Evolutionary conservation across 2,888 invertebrate genomes (phyloP), one percentile per base, ranked within the genome.

Genomic region (Chorisops tibialis): DNA sequence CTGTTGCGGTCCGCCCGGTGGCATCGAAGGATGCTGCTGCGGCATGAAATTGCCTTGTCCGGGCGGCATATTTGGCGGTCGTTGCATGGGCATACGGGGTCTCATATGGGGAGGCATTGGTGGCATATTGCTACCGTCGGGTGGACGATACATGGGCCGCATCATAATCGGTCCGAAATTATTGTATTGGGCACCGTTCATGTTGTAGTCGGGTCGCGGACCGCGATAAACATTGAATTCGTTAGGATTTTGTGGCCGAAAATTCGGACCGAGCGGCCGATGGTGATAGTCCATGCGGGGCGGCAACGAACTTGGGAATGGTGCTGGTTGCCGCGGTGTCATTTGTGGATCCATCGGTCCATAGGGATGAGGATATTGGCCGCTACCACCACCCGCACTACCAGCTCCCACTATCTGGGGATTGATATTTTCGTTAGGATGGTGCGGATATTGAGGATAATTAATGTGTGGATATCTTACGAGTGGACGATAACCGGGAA

Each of bases 61-160:
- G 66, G 85, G 85, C 48, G 82, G 81, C 50, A 72, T 67, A 67
- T 81, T 83, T 11, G 84, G 83, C 16, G 70, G 70, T 18, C 72
- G 24, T 5, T 50, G 63, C 30, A 61, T 12, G 1, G 63, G 69
- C 67, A 73, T 69, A 19, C 70, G 69, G 14, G 67, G 66, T 45
- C 70, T 63, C 61, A 68, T 58, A 50, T 68, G 61, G 61, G 64
- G 63, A 16, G 41, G 18, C 14, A 24, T 38, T 39, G 35, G 61
- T 4, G 41, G 49, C 38, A 62, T 37, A 21, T 37, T 24, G 4
- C 49, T 16, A 30, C 37, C 56, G 12, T 35, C 54, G 43, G 72
- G 71, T 12, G 70, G 71, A 24, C 71, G 68, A 65, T 68, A 73
- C 49, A 71, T 65, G 52, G 69, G 67, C 21, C 71, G 67, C 61